These are phyloP conservation scores for Drosophila hawaiiensis DNA, from an alignment of 2,888 invertebrate species.

Conservation along the genomic window DNA sequence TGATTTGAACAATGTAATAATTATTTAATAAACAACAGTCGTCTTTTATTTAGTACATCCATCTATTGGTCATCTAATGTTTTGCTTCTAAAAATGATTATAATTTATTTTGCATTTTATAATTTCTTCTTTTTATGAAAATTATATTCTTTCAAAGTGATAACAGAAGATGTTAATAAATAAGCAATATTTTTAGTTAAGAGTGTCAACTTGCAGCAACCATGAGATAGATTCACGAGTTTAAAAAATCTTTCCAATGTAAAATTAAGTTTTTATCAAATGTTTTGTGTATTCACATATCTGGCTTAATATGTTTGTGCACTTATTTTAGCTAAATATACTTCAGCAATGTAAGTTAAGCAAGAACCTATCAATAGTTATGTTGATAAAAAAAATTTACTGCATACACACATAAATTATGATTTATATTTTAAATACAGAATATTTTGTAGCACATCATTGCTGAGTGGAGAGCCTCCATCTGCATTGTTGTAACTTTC, in stretches of 20 bases:
- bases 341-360: not conserved
- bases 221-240: rapidly evolving
- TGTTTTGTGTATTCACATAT: not conserved
- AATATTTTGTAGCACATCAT: not conserved
- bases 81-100: not conserved
- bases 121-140: not conserved
- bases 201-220: not conserved
- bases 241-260: not conserved
- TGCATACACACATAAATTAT: rapidly evolving
- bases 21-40: not conserved
- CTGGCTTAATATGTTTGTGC: not conserved
- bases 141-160: not conserved
- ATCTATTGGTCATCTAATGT: too few species aligned
- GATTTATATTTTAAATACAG: not conserved
- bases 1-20: not conserved
- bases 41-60: not conserved
- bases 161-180: not conserved
- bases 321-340: not conserved
- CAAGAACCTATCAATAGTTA: too few species aligned
- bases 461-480: not conserved
- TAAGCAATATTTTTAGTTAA: not conserved
- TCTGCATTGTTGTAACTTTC: conserved; percentile 46
- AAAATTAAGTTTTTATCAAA: not conserved
- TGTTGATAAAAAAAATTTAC: not conserved
- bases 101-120: not conserved